Conservation (phyloP, 2,113 vertebrate genomes). For the Nothoprocta pentlandii region DNA sequence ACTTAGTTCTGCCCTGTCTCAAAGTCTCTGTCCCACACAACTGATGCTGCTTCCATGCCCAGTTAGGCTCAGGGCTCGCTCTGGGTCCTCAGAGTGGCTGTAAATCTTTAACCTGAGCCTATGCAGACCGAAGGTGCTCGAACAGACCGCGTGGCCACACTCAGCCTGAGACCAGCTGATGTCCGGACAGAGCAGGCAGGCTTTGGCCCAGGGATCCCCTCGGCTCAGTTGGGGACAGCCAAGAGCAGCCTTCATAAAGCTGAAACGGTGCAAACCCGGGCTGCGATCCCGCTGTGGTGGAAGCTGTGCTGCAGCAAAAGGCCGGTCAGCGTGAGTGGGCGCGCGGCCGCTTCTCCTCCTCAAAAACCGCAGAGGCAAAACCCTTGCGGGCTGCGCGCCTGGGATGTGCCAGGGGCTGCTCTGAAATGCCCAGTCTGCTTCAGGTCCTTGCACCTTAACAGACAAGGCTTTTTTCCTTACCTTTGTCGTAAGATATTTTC, state of each 20-base stretch:
- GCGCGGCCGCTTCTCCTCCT: no score
- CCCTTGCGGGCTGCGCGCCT: no score
- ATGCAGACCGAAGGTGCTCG: accelerated
- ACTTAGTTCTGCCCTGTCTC: accelerated
- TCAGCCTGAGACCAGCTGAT: background rate
- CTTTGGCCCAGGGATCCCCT: background rate
- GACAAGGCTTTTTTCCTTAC: background rate
- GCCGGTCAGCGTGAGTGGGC: accelerated
- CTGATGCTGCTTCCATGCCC: accelerated
- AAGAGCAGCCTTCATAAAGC: background rate
- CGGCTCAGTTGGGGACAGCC: background rate
- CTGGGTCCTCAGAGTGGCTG: background rate
- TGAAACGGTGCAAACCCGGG: background rate
- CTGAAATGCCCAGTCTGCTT: background rate
- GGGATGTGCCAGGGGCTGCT: no score
- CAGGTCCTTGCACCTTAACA: background rate
- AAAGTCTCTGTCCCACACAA: accelerated
- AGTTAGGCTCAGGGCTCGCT: accelerated
- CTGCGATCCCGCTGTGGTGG: background rate
- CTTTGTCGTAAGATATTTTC: background rate
- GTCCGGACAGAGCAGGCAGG: accelerated
- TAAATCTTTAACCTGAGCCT: accelerated
- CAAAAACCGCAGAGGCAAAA: no score
- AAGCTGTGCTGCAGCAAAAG: accelerated
- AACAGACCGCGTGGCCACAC: accelerated